phyloP scores from a whole-genome alignment of 2,797 vertebrate genomes.

The Anisognathus igniventris region DNA sequence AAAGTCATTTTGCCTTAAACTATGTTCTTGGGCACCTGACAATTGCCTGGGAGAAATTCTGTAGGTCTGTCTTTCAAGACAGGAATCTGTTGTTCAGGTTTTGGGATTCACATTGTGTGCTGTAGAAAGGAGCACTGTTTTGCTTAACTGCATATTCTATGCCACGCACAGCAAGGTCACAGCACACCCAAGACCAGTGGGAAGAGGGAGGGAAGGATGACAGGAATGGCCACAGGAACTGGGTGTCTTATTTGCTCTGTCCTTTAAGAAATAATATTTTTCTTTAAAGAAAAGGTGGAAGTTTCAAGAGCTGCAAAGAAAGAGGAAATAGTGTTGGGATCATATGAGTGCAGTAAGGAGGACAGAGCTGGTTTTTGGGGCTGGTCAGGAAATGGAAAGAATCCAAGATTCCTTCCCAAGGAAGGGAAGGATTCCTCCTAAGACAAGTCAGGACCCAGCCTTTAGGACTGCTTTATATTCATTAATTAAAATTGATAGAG shows the following conservation, averaged over 20 bases:
- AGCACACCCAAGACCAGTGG: not conserved
- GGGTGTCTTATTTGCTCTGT: not conserved
- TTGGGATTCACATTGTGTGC: fast-evolving
- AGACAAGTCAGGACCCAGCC: not conserved
- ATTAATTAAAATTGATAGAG: not conserved
- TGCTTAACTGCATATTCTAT: not conserved
- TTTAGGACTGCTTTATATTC: not conserved
- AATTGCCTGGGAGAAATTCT: not conserved
- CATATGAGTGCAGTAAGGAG: not conserved
- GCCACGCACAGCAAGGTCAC: not conserved
- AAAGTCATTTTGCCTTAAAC: not conserved
- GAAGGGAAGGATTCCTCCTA: not conserved
- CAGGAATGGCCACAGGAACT: not conserved
- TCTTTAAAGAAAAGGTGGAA: not conserved
- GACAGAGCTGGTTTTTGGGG: not conserved
- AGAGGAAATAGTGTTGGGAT: not conserved
- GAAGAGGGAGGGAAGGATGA: not conserved
- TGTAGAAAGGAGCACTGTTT: not conserved
- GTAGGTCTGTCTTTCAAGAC: not conserved
- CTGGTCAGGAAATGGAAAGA: not conserved
- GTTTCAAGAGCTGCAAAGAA: not conserved
- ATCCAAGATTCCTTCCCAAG: not conserved
- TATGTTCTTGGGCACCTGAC: not conserved
- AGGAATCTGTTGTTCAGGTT: not conserved
- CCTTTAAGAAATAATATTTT: not conserved